Evolutionary conservation across 2,888 invertebrate species (phyloP).

Genomic region (Meganola albula): DNA sequence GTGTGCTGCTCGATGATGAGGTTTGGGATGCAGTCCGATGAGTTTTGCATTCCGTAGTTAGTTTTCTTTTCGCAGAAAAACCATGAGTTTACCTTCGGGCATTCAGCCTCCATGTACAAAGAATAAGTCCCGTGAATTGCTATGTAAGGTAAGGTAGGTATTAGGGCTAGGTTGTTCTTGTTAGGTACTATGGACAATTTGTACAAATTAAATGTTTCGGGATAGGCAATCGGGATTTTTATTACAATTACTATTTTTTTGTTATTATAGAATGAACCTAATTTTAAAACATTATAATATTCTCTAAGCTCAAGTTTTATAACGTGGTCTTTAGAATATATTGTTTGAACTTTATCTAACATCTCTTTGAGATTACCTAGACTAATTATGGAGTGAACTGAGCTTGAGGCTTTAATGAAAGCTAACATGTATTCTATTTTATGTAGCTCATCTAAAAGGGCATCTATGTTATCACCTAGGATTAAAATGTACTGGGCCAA

Average conservation of each 20-base stretch:
- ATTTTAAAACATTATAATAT: background rate
- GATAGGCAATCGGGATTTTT: background rate
- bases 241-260: background rate
- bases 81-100: constrained; percentile 14
- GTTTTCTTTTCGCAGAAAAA: constrained; percentile 7
- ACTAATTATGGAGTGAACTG: background rate
- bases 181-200: background rate
- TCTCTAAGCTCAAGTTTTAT: background rate
- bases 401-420: background rate
- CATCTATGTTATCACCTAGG: background rate
- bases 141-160: background rate
- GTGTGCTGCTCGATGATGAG: background rate
- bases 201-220: background rate
- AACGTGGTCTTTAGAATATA: background rate
- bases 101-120: constrained; percentile 20
- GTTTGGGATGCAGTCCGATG: background rate
- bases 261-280: background rate
- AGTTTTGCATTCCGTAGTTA: background rate
- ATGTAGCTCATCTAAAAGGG: background rate
- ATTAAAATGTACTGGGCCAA: background rate
- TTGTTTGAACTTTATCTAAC: background rate
- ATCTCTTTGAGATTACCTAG: background rate
- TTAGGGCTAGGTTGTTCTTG: background rate
- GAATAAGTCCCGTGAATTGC: too few relatives aligned
- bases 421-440: background rate